Evolutionary conservation across 2,888 invertebrate genomes (phyloP), one percentile per base, ranked within the genome.

Genomic region (Teleiodes luculella): DNA sequence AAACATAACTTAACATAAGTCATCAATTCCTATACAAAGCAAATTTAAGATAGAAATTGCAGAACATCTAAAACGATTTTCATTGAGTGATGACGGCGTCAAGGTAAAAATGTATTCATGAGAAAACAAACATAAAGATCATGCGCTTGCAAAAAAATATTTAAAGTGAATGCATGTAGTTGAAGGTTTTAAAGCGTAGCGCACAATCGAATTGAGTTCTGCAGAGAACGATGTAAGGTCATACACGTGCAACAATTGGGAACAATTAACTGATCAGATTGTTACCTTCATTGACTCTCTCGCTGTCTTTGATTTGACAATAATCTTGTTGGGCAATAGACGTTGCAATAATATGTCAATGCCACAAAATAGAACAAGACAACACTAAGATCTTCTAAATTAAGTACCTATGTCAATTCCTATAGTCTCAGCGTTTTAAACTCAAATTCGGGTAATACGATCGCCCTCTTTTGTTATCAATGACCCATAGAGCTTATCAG

Each of bases 161-260:
- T 66, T 61, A 75, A 78, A 78, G 75, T 74, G 77, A 81, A 78
- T 65, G 78, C 65, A 65, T 64, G 61, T 55, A 60, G 59, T 72
- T 59, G 74, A 80, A 80, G 76, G 78, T 68, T 77, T 65, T 62
- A 62, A 68, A 67, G 70, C 68, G 62, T 68, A 67, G 70, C 68
- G 72, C 67, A 66, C 60, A 67, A 72, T 70, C 70, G 70, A 77
- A 77, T 73, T 73, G 63, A 69, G 70, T 74, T 72, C 65, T 67
- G 66, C 74, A 69, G 69, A 70, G 76, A 76, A 66, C 71, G 64
- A 78, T 69, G 75, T 83, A 80, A 84, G 84, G 85, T 72, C 81
- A 65, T 61, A 67, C 70, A 74, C 70, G 70, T 76, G 72, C 67
- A 60, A 63, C 66, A 65, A 59, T 58, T 61, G 64, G 68, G 66